These are phyloP conservation scores for Perca flavescens DNA, from an alignment of 2,113 vertebrate genomes.

Conservation along the genomic window DNA sequence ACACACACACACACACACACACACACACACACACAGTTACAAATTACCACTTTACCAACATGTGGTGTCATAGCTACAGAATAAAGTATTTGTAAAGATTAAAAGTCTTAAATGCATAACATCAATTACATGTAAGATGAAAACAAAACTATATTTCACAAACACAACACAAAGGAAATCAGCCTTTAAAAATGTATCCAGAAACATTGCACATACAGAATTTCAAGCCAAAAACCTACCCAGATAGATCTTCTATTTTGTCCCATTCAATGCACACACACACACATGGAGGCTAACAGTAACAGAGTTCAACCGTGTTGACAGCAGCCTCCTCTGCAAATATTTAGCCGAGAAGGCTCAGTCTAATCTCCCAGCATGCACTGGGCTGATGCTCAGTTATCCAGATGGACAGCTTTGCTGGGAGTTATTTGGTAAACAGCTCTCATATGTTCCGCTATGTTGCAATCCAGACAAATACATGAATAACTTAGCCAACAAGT, in stretches of 20 bases:
- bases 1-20: slow-evolving; percentile 15
- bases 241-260: background rate
- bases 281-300: slow-evolving; percentile 37
- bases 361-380: slow-evolving; percentile 79
- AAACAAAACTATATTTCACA: background rate
- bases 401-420: slow-evolving; percentile 75
- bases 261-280: background rate
- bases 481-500: slow-evolving; percentile 30
- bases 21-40: background rate
- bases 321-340: slow-evolving; percentile 75
- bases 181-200: background rate
- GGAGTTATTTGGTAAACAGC: slow-evolving; percentile 73
- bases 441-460: slow-evolving; percentile 80
- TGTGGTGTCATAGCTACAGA: slow-evolving; percentile 6
- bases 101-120: background rate
- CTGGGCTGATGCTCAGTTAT: slow-evolving; percentile 60
- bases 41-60: slow-evolving; percentile 6
- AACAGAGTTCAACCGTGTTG: slow-evolving; percentile 51
- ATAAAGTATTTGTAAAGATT: background rate
- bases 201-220: background rate
- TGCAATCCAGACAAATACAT: slow-evolving; percentile 65
- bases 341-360: slow-evolving; percentile 71
- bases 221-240: background rate
- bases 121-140: background rate
- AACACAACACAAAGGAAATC: background rate